Base-by-base conservation (phyloP, 2,797 vertebrate species). In the Caiman crocodilus region DNA sequence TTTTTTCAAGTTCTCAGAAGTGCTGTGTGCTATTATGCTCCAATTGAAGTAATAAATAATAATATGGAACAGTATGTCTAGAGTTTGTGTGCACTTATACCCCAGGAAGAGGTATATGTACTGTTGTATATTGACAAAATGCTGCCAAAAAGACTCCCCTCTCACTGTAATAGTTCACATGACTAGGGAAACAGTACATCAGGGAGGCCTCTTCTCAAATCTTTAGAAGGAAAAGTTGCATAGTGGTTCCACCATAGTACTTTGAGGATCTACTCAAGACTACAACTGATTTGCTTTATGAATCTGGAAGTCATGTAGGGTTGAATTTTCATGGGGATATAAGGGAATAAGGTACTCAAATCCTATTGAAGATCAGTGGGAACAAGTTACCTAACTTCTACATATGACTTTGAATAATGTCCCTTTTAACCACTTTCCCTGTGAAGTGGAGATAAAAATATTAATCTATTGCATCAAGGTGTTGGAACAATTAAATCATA, bases 1-100 rank as follows among this genome's bases (percentile, higher is more conserved):
- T 35, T 11, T 88, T 92, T 76, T 92, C 5, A 92, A 86, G 35
- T 80, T 90, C 79, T 88, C 85, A 59, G 74, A 23, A 91, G 85
- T 13, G 76, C 73, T n/a, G 76, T 14, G 55, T 74, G 80, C 7
- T 67, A 59, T 32, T 85, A 42, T 71, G 21, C 21, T 21, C 13
- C 32, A 21, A 42, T 25, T 6, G 32, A 25, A 71, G 35, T 20
- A 5, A 71, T 6, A 23, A 71, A 69, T 28, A 69, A 87, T 9
- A 91, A 3, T 12, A 14, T 17, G 21, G 4, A 9, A 50, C 60
- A 67, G 56, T 7, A 35, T 69, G 91, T 85, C 60, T 73, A 58
- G 56, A 89, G 55, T 20, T 8, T 56, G 73, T 77, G 55, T 15
- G 85, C 69, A 6, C 16, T 73, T 76, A 79, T 16, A 42, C 59